Percentiles rank a stretch among this genome's conserved stretches.
phyloP scores from a whole-genome alignment of 2,113 vertebrate genomes.

The Podiceps cristatus region DNA sequence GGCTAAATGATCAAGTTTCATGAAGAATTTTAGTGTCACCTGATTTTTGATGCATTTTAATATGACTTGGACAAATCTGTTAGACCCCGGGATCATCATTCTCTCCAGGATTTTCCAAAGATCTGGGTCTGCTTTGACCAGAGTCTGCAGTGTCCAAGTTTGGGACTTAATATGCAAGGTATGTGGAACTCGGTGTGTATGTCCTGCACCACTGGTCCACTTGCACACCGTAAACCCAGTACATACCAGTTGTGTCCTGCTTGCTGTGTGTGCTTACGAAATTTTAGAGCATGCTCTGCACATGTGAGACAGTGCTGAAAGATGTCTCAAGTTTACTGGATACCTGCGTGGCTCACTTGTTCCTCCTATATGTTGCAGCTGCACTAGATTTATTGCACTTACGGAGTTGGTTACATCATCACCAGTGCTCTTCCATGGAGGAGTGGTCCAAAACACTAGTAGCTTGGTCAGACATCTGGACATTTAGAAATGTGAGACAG shows the following conservation, averaged over 20 bases:
- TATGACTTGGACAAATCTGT: neutral
- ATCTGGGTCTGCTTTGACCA: neutral
- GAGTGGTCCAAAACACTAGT: neutral
- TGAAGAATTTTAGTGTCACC: neutral
- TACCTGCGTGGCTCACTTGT: rapidly evolving
- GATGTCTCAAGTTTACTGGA: neutral
- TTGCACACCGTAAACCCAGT: neutral
- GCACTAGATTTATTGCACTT: neutral
- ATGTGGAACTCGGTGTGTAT: neutral
- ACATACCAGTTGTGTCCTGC: neutral
- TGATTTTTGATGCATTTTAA: neutral
- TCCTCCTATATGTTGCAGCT: neutral
- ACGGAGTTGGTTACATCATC: neutral
- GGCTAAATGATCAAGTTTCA: neutral
- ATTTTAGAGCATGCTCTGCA: neutral
- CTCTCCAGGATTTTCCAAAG: neutral
- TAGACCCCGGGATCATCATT: neutral
- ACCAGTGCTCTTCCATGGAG: neutral
- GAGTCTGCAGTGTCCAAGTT: neutral
- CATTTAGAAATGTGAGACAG: neutral
- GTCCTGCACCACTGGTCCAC: neutral
- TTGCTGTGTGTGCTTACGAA: neutral
- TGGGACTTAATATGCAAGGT: neutral
- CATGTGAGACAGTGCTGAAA: neutral
- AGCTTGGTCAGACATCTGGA: neutral